phyloP scores from a whole-genome alignment of 2,113 vertebrate genomes.

The Eira barbara region DNA sequence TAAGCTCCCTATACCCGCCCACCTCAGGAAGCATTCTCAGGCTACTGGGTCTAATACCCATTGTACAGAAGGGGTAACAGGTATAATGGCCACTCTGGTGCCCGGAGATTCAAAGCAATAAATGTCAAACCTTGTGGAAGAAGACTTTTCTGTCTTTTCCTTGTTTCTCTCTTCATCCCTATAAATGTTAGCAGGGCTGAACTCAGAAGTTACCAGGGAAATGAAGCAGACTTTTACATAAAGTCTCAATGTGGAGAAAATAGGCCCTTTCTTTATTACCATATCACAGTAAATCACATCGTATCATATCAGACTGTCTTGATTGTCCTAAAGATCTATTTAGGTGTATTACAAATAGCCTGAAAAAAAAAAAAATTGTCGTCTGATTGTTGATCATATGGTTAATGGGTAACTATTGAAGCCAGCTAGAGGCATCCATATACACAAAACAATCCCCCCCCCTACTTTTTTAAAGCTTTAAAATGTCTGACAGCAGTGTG shows the following conservation, averaged over 20 bases:
- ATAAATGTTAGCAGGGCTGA: not conserved
- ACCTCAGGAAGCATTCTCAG: not conserved
- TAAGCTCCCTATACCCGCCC: fast-evolving
- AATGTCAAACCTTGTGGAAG: not conserved
- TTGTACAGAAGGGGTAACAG: not conserved
- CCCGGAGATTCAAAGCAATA: not conserved
- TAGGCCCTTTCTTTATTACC: not conserved
- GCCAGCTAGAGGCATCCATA: not conserved
- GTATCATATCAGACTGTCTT: not conserved
- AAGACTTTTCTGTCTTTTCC: not conserved
- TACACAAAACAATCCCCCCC: not conserved
- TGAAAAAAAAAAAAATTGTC: not conserved
- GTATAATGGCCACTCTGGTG: not conserved
- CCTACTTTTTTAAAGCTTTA: not conserved
- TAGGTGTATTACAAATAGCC: not conserved
- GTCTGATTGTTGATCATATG: not conserved
- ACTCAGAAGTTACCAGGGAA: not conserved
- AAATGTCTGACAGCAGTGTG: not conserved
- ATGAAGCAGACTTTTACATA: not conserved
- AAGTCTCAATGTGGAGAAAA: not conserved
- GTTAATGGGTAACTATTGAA: not conserved
- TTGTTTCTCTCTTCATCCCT: not conserved
- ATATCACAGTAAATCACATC: not conserved
- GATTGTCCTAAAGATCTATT: not conserved
- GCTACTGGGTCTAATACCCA: not conserved